These are phyloP conservation scores for Sussaba pulchella DNA, from an alignment of 2,888 invertebrate genomes.

Conservation along the genomic window DNA sequence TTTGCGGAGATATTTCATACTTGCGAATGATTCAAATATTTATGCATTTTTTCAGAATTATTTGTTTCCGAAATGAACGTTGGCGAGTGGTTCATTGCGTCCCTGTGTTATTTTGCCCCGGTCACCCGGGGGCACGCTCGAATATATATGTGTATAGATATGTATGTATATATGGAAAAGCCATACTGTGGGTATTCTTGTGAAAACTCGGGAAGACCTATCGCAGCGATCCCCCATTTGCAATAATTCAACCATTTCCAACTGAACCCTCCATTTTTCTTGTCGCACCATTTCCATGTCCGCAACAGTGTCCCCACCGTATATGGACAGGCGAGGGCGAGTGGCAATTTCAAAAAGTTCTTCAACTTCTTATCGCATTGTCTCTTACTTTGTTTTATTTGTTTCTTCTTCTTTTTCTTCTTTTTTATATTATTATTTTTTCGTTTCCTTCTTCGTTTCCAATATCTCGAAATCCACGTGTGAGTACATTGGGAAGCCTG, in stretches of 20 bases:
- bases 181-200: not conserved
- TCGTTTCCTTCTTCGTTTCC: not conserved
- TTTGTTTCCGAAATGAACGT: not conserved
- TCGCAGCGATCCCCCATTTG: constrained; percentile 59
- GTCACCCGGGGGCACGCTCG: not conserved
- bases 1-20: too few relatives aligned
- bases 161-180: not conserved
- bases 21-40: too few relatives aligned
- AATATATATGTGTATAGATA: not conserved
- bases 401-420: not conserved
- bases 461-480: constrained; percentile 17
- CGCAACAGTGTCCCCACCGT: not conserved
- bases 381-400: not conserved
- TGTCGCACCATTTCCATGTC: constrained; percentile 6
- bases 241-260: constrained; percentile 61
- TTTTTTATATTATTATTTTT: too few relatives aligned
- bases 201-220: constrained; percentile 29
- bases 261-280: constrained; percentile 48
- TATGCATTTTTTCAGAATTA: not conserved
- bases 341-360: constrained; percentile 38
- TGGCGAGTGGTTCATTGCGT: too few relatives aligned
- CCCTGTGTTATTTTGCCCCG: not conserved
- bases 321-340: not conserved
- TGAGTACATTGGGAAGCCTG: not conserved
- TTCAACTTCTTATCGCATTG: constrained; percentile 10